phyloP scores from a whole-genome alignment of 1,140 invertebrate species.

The Mamestra configurata region DNA sequence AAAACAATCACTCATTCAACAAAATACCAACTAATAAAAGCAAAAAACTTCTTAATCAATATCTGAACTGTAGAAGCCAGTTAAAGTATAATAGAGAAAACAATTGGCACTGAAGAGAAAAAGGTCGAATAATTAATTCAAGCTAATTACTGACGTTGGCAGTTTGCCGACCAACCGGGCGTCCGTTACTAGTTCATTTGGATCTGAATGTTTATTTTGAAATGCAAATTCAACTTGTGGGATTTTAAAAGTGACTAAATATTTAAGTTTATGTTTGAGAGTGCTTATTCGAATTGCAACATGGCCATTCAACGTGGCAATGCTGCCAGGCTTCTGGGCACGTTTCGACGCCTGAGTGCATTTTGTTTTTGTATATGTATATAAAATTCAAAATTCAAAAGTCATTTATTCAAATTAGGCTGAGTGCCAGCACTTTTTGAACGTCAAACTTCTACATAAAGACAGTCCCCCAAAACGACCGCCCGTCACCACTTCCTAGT shows the following conservation, averaged over 20 bases:
- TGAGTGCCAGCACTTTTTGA: too few relatives aligned
- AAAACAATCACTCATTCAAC: too few relatives aligned
- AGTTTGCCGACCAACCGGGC: not conserved
- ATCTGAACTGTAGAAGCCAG: not conserved
- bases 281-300: not conserved
- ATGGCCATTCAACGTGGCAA: too few relatives aligned
- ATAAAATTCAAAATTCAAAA: too few relatives aligned
- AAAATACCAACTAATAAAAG: not conserved
- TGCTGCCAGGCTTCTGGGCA: too few relatives aligned
- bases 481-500: too few relatives aligned
- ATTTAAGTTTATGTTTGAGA: not conserved
- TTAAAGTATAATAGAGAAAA: constrained; percentile 17
- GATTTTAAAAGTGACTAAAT: not conserved
- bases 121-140: constrained; percentile 41
- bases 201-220: constrained; percentile 32
- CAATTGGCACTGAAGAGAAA: constrained; percentile 31
- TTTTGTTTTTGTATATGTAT: too few relatives aligned
- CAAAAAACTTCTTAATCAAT: constrained; percentile 15
- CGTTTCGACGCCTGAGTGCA: too few relatives aligned
- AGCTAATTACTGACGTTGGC: constrained; percentile 41
- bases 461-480: too few relatives aligned
- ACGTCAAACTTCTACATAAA: too few relatives aligned
- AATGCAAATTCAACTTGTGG: constrained; percentile 8
- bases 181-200: constrained; percentile 16
- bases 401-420: too few relatives aligned